Percentiles rank a stretch among this genome's conserved stretches.
phyloP scores from a whole-genome alignment of 1,140 invertebrate genomes.

The Apis mellifera region Amel_HAv3.1 CM009941.2:15961501-15962000 shows the following conservation, averaged over 20 bases:
- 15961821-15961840: neutral
- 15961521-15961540: neutral
- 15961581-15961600: neutral
- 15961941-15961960: slow-evolving; percentile 33
- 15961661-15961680: no score
- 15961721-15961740: neutral
- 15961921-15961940: slow-evolving; percentile 40
- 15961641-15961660: slow-evolving; percentile 10
- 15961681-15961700: no score
- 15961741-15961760: slow-evolving; percentile 3
- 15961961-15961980: slow-evolving; percentile 54
- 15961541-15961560: neutral
- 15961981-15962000: slow-evolving; percentile 41
- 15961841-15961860: neutral
- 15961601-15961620: slow-evolving; percentile 2
- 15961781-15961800: slow-evolving; percentile 34
- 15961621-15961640: neutral
- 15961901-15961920: slow-evolving; percentile 58
- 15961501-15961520: neutral
- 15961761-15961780: neutral
- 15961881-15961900: slow-evolving; percentile 55
- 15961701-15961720: neutral
- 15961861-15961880: slow-evolving; percentile 18
- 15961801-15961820: slow-evolving; percentile 58
- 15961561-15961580: neutral